A percentile compares a stretch with the other conserved stretches of the same genome.
Evolutionary conservation across 2,888 invertebrate species (phyloP).

Genomic region (Apamea sordens): DNA sequence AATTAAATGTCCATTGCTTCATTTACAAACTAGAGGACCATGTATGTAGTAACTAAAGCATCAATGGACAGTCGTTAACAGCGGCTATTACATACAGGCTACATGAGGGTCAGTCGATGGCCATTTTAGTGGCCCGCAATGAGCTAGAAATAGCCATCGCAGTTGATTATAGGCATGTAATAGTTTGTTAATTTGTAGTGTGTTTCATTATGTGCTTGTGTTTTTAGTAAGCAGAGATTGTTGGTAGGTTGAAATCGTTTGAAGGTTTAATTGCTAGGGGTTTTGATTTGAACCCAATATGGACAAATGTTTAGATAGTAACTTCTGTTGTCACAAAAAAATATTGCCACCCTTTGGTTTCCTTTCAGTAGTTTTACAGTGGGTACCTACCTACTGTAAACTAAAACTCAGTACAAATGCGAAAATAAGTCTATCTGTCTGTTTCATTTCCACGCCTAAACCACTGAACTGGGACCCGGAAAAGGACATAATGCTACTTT

Average conservation of each 20-base stretch:
- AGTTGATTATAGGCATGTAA: slow-evolving; percentile 19
- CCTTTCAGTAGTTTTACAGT: neutral
- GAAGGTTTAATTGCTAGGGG: neutral
- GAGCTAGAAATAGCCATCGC: slow-evolving; percentile 24
- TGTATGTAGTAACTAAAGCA: slow-evolving; percentile 31
- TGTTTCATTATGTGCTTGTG: neutral
- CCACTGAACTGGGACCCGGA: neutral
- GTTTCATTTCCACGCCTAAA: neutral
- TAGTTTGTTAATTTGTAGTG: slow-evolving; percentile 17
- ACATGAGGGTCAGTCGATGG: slow-evolving; percentile 34
- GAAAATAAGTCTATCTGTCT: neutral
- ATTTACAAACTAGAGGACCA: slow-evolving; percentile 28
- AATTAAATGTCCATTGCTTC: slow-evolving; percentile 19
- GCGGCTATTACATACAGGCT: slow-evolving; percentile 33
- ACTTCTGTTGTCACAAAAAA: neutral
- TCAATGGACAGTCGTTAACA: slow-evolving; percentile 44
- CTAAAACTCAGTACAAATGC: neutral
- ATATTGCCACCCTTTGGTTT: neutral
- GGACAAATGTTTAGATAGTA: neutral
- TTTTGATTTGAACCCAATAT: neutral
- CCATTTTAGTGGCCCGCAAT: slow-evolving; percentile 33
- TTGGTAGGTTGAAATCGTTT: neutral
- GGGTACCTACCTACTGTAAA: neutral
- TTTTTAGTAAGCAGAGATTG: neutral
- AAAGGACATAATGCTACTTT: neutral